These are phyloP conservation scores for Enteromius treurensis DNA, from an alignment of 2,797 vertebrate species.

Conservation along the genomic window DNA sequence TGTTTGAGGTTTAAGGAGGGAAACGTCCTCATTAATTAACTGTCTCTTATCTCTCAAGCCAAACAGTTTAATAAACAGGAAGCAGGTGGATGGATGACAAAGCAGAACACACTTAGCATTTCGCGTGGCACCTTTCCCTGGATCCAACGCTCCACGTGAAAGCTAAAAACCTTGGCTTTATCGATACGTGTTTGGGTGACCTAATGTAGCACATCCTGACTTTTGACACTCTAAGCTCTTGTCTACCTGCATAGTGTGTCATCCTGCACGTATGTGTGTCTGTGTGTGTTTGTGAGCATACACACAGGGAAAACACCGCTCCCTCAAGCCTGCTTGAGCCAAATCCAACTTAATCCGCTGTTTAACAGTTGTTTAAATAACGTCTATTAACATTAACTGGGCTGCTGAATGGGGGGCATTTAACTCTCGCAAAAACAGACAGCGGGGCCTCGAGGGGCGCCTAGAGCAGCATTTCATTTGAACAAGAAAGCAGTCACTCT, in stretches of 20 bases:
- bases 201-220: conserved; percentile 41
- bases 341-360: conserved; percentile 75
- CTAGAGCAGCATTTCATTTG: conserved; percentile 68
- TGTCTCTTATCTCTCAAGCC: neutral
- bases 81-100: conserved; percentile 14
- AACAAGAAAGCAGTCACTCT: conserved; percentile 73
- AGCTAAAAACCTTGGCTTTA: neutral
- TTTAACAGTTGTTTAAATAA: conserved; percentile 80
- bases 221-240: conserved; percentile 48
- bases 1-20: neutral
- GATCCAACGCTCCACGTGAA: conserved; percentile 37
- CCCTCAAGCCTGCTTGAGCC: conserved; percentile 60
- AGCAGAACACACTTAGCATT: conserved; percentile 5
- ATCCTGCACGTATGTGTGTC: neutral
- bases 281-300: conserved; percentile 41
- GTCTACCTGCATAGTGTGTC: conserved; percentile 47
- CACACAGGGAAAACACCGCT: conserved; percentile 63
- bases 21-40: neutral
- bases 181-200: conserved; percentile 43
- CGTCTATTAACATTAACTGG: conserved; percentile 71
- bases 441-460: conserved; percentile 63
- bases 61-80: conserved; percentile 22
- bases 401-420: conserved; percentile 76
- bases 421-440: conserved; percentile 73
- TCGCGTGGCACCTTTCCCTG: conserved; percentile 44